Base-by-base conservation (phyloP, 2,797 vertebrate species). In the Galaxias olidus region DNA sequence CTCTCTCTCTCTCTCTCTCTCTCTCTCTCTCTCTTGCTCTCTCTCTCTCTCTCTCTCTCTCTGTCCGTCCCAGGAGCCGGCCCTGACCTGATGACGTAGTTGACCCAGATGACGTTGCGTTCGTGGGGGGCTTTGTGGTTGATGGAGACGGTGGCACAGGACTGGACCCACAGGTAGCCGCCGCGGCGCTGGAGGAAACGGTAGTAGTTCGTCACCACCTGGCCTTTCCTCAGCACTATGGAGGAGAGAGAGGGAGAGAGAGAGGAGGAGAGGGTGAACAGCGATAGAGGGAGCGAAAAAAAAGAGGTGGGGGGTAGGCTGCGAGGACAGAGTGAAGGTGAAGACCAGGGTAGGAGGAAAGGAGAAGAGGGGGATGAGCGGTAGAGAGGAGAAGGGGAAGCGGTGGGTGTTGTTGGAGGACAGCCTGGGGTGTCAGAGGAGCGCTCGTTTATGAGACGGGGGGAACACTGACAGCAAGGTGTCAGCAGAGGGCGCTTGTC, bases 61-160 rank as follows among this genome's bases (percentile, higher is more conserved):
- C n/a, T n/a, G n/a, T n/a, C n/a, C 30, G 3, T 30, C 6, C 30
- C 30, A 8, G 52, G 51, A 17, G 4, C 10, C 14, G 10, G 14
- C 5, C 65, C 91, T 78, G 72, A 96, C 95, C 95, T 96, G 87
- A 95, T 87, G 78, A 96, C 89, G 14, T 94, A 93, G 88, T 95
- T 96, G 80, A 96, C 94, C 95, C 95, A 96, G 79, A 96, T 95
- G 88, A 96, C 92, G 15, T 96, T 95, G 69, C 92, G 94, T 79
- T 96, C 95, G 10, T 94, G 94, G 0, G 95, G 93, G 42, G 91
- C 93, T 92, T 96, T 96, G 86, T 94, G 93, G 65, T 92, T 95
- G 81, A 95, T 91, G 15, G 94, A 94, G 81, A 96, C 91, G 0
- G 95, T 96, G 84, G 94, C 95, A n/a, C 91, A 93, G 18, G 95